These are phyloP conservation scores for Myrmecobius fasciatus DNA, from an alignment of 2,113 vertebrate genomes.

Conservation along the genomic window DNA sequence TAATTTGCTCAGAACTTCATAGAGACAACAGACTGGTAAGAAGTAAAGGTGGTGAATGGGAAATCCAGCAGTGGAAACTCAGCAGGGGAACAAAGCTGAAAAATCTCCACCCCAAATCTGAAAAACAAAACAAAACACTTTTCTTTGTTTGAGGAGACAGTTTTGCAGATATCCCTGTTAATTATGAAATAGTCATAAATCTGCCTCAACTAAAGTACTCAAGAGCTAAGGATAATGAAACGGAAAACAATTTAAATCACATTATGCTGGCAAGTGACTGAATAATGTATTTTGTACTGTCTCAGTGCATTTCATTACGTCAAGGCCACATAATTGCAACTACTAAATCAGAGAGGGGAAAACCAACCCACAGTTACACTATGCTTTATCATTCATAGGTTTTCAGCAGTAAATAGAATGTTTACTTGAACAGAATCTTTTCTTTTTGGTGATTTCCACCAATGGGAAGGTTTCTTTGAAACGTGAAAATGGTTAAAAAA, in stretches of 20 bases:
- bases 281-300: constrained; percentile 74
- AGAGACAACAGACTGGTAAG: constrained; percentile 76
- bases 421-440: constrained; percentile 70
- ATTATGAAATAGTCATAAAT: constrained; percentile 79
- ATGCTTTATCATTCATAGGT: constrained; percentile 62
- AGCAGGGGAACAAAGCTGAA: constrained; percentile 60
- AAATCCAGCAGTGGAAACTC: constrained; percentile 65
- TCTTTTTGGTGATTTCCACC: constrained; percentile 58
- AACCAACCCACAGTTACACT: constrained; percentile 11
- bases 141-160: constrained; percentile 53
- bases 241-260: constrained; percentile 76
- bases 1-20: constrained; percentile 81
- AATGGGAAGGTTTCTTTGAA: constrained; percentile 65
- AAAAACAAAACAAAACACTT: constrained; percentile 56
- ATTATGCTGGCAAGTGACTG: constrained; percentile 75
- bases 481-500: constrained; percentile 43
- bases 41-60: constrained; percentile 75
- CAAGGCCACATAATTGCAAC: constrained; percentile 63
- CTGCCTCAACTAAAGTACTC: constrained; percentile 70
- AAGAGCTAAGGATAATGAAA: constrained; percentile 71
- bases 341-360: constrained; percentile 70
- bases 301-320: constrained; percentile 73
- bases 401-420: constrained; percentile 57
- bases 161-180: constrained; percentile 57
- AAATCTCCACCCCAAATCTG: background rate